A percentile compares a stretch with the other conserved stretches of the same genome.
Conservation (phyloP, 2,797 vertebrate species). For the Macroramphosus scolopax region DNA sequence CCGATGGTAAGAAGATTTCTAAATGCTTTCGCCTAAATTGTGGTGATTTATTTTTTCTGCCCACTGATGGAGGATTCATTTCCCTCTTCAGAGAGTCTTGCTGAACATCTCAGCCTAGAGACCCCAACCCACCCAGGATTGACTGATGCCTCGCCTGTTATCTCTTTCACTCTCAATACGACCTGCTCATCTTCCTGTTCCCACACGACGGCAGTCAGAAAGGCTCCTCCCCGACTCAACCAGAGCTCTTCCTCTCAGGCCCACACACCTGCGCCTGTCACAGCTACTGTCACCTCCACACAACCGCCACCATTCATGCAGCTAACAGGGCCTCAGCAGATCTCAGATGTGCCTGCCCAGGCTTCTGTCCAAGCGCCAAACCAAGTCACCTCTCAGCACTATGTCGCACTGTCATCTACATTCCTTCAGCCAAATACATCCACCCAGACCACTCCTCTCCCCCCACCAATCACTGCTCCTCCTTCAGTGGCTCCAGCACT, state of each 20-base stretch:
- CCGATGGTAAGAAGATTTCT: constrained; percentile 74
- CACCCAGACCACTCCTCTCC: constrained; percentile 71
- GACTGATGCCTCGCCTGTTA: constrained; percentile 73
- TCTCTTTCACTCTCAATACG: constrained; percentile 80
- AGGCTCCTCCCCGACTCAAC: constrained; percentile 69
- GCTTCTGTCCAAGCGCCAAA: constrained; percentile 81
- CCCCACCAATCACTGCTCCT: constrained; percentile 64
- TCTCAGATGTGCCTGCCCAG: constrained; percentile 76
- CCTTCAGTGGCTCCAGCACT: constrained; percentile 39
- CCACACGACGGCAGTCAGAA: constrained; percentile 76
- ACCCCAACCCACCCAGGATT: constrained; percentile 69
- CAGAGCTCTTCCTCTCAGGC: constrained; percentile 63
- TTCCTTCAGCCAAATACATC: constrained; percentile 79
- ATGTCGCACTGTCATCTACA: constrained; percentile 81
- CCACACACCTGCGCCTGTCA: constrained; percentile 70
- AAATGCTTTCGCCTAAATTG: background rate
- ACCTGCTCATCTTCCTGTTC: constrained; percentile 80
- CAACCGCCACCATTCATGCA: constrained; percentile 73
- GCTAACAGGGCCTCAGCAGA: constrained; percentile 74
- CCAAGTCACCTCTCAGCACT: constrained; percentile 80
- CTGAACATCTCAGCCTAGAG: constrained; percentile 82
- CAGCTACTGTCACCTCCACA: constrained; percentile 68
- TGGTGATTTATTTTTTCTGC: background rate
- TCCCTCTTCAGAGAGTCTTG: constrained; percentile 79
- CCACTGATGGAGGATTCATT: constrained; percentile 3